Percentiles rank a stretch among this genome's conserved stretches.
These are phyloP conservation scores for Notoglanidium macrostoma DNA, from an alignment of 2,797 vertebrate species.

Conservation along the genomic window DNA sequence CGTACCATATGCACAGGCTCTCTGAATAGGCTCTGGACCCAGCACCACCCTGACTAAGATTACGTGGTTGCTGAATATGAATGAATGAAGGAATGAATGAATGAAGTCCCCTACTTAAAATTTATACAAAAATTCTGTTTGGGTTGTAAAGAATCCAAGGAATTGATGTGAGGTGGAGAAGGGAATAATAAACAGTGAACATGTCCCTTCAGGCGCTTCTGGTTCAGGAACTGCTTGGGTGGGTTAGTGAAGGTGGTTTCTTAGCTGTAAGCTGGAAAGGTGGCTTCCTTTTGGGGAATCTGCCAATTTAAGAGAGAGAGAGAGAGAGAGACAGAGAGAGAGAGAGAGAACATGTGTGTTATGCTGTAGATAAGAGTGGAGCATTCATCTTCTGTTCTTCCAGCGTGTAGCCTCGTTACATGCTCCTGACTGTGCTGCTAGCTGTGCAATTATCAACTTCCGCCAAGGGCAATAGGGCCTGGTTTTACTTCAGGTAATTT, in stretches of 20 bases:
- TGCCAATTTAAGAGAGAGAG: neutral
- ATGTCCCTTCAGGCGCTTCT: neutral
- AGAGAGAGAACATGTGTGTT: neutral
- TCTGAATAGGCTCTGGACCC: neutral
- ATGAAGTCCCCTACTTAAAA: neutral
- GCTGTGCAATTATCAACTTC: constrained; percentile 20
- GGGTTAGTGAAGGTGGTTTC: neutral
- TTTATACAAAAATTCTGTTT: neutral
- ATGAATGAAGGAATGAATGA: neutral
- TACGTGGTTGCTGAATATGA: neutral
- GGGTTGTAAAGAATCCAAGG: neutral
- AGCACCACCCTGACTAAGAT: neutral
- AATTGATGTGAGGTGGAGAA: neutral
- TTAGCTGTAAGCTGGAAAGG: neutral
- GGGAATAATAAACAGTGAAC: neutral
- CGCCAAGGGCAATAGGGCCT: neutral
- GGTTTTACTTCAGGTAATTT: neutral
- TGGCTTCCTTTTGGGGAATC: neutral
- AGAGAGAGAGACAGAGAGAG: neutral
- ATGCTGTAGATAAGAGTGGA: constrained; percentile 17
- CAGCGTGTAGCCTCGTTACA: neutral
- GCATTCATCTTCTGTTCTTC: constrained; percentile 22
- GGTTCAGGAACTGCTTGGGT: neutral
- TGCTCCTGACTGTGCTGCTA: neutral
- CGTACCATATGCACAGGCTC: neutral